These are phyloP conservation scores for Stichopus horrens DNA, from an alignment of 53 echinoderm and acorn worm genomes.

Conservation along the genomic window DNA sequence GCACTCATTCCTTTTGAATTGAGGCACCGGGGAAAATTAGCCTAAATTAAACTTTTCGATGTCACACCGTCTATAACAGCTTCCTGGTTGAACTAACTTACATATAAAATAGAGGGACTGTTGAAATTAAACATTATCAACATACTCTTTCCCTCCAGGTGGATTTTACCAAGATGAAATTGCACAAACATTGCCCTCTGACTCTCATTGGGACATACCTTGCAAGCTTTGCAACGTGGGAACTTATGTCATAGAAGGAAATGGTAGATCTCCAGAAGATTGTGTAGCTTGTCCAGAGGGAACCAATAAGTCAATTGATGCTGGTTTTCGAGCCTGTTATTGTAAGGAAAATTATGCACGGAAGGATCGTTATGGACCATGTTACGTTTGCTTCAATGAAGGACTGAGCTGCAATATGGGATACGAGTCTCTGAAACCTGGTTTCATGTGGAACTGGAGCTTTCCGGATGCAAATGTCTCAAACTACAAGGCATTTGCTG, in stretches of 20 bases:
- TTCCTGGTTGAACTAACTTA: no score
- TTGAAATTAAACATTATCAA: no score
- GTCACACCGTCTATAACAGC: no score
- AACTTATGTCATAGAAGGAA: slow-evolving; percentile 3
- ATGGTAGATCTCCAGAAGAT: not conserved
- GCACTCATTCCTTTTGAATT: no score
- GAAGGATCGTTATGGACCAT: slow-evolving; percentile 8
- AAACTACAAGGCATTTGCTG: slow-evolving; percentile 1
- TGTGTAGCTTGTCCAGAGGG: slow-evolving; percentile 27
- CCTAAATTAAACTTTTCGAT: no score
- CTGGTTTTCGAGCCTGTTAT: slow-evolving; percentile 30
- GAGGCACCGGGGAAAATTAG: no score
- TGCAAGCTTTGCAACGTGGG: slow-evolving; percentile 23
- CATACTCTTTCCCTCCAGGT: not conserved
- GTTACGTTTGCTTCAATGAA: not conserved
- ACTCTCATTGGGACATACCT: not conserved
- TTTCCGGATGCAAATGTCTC: slow-evolving; percentile 1
- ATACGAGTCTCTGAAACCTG: not conserved
- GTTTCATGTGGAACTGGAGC: slow-evolving; percentile 23
- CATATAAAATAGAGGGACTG: no score
- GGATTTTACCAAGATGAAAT: slow-evolving; percentile 39
- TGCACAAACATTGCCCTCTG: not conserved
- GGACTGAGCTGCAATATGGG: slow-evolving; percentile 12
- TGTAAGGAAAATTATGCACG: slow-evolving; percentile 11
- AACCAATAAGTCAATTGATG: not conserved